Conservation (phyloP, 2,888 invertebrate species). For the Megalurothrips usitatus region DNA sequence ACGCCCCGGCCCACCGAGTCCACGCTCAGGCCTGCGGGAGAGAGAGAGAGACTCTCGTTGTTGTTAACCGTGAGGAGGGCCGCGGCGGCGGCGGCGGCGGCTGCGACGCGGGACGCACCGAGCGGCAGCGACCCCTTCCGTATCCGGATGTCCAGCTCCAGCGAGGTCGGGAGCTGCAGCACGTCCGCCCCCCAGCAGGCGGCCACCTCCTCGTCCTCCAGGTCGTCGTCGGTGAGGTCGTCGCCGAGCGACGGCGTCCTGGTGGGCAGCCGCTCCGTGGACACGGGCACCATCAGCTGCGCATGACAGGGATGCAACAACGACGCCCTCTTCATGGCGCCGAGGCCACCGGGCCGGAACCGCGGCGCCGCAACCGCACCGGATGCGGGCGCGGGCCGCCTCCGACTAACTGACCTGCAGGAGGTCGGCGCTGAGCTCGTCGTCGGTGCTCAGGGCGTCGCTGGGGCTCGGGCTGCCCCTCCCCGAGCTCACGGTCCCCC, state of each 20-base stretch:
- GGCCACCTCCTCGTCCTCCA: slow-evolving; percentile 34
- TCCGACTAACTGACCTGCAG: slow-evolving; percentile 28
- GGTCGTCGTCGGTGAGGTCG: slow-evolving; percentile 35
- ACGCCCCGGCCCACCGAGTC: slow-evolving; percentile 55
- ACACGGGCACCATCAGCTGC: slow-evolving; percentile 42
- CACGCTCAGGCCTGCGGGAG: slow-evolving; percentile 51
- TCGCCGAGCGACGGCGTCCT: slow-evolving; percentile 28
- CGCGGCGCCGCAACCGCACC: neutral
- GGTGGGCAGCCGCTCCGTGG: slow-evolving; percentile 41
- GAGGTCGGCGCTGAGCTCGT: slow-evolving; percentile 36
- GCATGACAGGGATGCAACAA: too few relatives aligned
- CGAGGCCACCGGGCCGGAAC: neutral
- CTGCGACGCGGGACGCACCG: slow-evolving; percentile 46
- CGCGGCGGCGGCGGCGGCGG: neutral
- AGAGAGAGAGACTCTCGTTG: neutral
- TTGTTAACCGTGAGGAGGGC: slow-evolving; percentile 13
- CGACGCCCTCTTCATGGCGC: too few relatives aligned
- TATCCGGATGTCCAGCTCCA: slow-evolving; percentile 54
- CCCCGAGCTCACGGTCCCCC: neutral
- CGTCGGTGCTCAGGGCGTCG: slow-evolving; percentile 36
- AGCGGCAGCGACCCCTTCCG: slow-evolving; percentile 53
- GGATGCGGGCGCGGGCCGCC: neutral
- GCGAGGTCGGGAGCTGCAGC: slow-evolving; percentile 47
- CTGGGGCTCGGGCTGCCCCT: neutral
- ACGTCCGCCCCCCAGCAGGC: slow-evolving; percentile 32